phyloP scores from a whole-genome alignment of 2,113 vertebrate genomes.

The Ahaetulla prasina region DNA sequence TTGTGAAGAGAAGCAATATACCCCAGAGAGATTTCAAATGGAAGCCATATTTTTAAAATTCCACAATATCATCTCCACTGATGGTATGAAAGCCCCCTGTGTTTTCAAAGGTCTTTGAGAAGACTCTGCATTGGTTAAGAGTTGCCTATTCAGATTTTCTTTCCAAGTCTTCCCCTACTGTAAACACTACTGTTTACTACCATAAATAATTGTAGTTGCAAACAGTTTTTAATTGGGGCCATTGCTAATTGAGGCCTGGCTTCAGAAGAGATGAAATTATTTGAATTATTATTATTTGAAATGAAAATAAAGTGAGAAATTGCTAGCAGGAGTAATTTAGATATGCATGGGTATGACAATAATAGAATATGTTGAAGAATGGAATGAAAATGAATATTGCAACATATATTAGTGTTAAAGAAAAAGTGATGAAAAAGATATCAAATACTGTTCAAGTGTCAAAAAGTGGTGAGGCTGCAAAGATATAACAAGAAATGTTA shows the following conservation, averaged over 20 bases:
- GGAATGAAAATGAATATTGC: neutral
- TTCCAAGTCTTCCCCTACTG: neutral
- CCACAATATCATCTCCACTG: neutral
- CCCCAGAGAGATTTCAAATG: neutral
- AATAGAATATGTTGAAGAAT: too few species aligned
- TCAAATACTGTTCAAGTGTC: neutral
- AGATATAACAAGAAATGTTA: neutral
- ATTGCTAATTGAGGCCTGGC: neutral
- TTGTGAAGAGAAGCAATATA: neutral
- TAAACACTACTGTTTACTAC: neutral
- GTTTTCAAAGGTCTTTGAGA: neutral
- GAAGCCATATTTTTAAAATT: neutral
- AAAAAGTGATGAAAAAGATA: neutral
- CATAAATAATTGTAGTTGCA: neutral
- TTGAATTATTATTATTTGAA: neutral
- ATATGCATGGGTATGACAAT: neutral
- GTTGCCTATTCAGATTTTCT: neutral
- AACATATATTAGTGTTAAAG: neutral
- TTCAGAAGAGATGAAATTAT: neutral
- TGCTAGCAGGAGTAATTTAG: neutral
- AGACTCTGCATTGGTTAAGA: neutral
- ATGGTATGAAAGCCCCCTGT: neutral
- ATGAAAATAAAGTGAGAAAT: neutral
- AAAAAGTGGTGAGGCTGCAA: neutral
- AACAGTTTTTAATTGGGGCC: neutral